These are phyloP conservation scores for Petaurus breviceps DNA, from an alignment of 2,113 vertebrate species.

Conservation along the genomic window DNA sequence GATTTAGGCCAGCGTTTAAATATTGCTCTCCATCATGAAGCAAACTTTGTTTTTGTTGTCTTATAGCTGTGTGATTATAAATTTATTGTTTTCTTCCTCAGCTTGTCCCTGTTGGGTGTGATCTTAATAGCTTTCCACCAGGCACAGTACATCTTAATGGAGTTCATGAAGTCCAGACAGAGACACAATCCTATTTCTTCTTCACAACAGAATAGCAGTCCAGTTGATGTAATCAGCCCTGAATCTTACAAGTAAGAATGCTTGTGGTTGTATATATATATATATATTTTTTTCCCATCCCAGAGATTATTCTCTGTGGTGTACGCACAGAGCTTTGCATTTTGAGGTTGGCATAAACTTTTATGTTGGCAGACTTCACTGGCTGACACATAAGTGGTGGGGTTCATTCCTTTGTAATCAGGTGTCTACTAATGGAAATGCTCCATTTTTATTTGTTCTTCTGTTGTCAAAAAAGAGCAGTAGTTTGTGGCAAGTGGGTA, in stretches of 20 bases:
- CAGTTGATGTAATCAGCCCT: slow-evolving; percentile 86
- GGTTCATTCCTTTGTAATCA: not conserved
- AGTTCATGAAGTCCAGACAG: slow-evolving; percentile 91
- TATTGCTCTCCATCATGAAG: not conserved
- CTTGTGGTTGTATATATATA: not conserved
- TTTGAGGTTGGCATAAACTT: not conserved
- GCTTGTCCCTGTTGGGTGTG: slow-evolving; percentile 95
- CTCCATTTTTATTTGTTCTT: not conserved
- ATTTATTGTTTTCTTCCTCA: slow-evolving; percentile 75
- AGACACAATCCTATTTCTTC: slow-evolving; percentile 88
- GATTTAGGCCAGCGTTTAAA: not conserved
- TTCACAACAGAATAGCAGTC: slow-evolving; percentile 83
- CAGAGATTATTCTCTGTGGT: not conserved
- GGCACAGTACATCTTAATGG: slow-evolving; percentile 95
- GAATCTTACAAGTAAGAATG: slow-evolving; percentile 90
- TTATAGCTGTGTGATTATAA: not conserved
- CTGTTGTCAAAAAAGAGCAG: not conserved
- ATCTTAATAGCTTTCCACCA: slow-evolving; percentile 96
- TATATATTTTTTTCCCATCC: not conserved
- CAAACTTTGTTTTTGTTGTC: not conserved
- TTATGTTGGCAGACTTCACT: not conserved
- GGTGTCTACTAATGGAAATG: not conserved
- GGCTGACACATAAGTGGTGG: not conserved
- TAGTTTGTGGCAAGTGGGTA: not conserved
- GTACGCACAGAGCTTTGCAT: not conserved